phyloP scores from a whole-genome alignment of 2,113 vertebrate genomes.

The Emydocephalus ijimae region DNA sequence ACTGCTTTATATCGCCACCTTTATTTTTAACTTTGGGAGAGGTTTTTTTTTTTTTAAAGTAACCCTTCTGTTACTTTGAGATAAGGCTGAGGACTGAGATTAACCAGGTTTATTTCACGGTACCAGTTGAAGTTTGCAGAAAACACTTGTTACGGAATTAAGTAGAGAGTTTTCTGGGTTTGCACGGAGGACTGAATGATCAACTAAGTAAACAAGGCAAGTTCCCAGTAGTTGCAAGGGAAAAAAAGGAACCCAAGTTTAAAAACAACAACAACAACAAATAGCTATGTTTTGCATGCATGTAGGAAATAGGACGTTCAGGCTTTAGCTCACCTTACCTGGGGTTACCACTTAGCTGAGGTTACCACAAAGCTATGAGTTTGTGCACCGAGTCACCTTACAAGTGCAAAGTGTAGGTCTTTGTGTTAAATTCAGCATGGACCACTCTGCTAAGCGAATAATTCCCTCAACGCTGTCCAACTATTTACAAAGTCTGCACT shows the following conservation, averaged over 20 bases:
- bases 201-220: background rate
- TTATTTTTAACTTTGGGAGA: background rate
- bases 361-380: background rate
- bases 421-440: background rate
- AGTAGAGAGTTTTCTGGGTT: background rate
- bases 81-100: background rate
- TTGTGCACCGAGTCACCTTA: background rate
- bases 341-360: background rate
- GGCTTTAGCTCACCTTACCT: background rate
- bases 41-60: background rate
- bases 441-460: too few relatives aligned
- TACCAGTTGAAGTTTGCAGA: background rate
- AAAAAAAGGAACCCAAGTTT: background rate
- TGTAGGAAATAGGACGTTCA: background rate
- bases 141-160: background rate
- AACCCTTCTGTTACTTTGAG: background rate
- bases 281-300: background rate
- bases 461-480: too few relatives aligned
- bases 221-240: background rate
- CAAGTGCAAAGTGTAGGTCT: background rate
- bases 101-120: background rate
- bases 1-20: background rate
- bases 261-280: background rate
- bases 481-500: too few relatives aligned
- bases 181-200: background rate